Evolutionary conservation across 2,888 invertebrate genomes (phyloP), one percentile per base, ranked within the genome.

Genomic region (Drosophila pseudotalamancana): DNA sequence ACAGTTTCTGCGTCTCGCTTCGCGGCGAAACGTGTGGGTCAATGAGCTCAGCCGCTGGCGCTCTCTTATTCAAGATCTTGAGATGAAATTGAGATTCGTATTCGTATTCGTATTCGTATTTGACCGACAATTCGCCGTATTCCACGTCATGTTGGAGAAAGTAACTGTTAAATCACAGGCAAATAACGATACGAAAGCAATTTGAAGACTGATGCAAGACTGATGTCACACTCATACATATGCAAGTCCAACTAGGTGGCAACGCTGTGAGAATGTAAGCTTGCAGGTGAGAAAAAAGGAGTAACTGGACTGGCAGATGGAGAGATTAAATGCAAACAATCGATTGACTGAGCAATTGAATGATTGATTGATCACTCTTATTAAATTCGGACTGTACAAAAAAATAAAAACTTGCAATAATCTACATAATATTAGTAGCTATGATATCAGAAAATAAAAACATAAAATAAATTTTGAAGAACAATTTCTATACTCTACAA

Each of bases 11-110:
- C 25, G 71, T 6, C 42, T 45, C 49, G 54, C 57, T 43, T 18
- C 29, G 32, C 23, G 49, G 39, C 43, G 9, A 57, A 61, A 88
- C 83, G 88, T 83, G 83, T 83, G 84, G 83, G 88, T 86, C 83
- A 83, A 72, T 79, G 86, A 82, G 88, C 88, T 76, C 65, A 69
- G 75, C 60, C 27, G 61, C 73, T 43, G 54, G 59, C 34, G 35
- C 31, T 35, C 45, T 42, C 39, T 45, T 35, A 48, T 35, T 29
- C 31, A 43, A 53, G 49, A 21, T 45, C 21, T 43, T 18, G 43
- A 16, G 45, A 21, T n/a, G n/a, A n/a, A n/a, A n/a, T n/a, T n/a
- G n/a, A n/a, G n/a, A n/a, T n/a, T n/a, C n/a, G n/a, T n/a, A n/a
- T n/a, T n/a, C n/a, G n/a, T n/a, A n/a, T n/a, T n/a, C n/a, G n/a